phyloP scores from a whole-genome alignment of 2,113 vertebrate genomes.

The Sakesphorus luctuosus region DNA sequence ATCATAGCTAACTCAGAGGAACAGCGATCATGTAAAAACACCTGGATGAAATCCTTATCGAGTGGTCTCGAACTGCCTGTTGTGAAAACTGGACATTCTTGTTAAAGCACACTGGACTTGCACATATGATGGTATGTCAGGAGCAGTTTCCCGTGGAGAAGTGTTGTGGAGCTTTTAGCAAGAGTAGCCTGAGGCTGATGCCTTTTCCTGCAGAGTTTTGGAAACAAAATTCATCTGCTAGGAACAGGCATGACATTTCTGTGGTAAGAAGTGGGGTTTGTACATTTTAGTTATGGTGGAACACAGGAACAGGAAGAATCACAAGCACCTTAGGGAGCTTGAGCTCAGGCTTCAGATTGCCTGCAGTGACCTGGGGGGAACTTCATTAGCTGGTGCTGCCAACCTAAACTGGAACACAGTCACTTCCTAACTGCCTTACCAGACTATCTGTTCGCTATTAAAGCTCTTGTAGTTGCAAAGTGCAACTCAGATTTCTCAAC shows the following conservation, averaged over 20 bases:
- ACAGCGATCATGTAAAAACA: background rate
- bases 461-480: background rate
- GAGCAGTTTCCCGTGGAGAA: background rate
- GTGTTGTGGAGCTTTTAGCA: background rate
- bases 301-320: background rate
- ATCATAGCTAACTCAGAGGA: background rate
- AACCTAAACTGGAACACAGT: background rate
- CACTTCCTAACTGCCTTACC: background rate
- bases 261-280: background rate
- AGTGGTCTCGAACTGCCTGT: background rate
- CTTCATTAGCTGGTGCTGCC: background rate
- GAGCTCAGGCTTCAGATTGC: background rate
- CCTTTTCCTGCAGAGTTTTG: background rate
- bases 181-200: background rate
- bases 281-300: background rate
- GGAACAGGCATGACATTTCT: background rate
- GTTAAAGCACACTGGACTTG: background rate
- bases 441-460: background rate
- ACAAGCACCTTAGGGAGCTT: background rate
- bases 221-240: background rate
- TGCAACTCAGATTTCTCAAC: background rate
- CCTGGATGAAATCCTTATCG: background rate
- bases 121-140: fast-evolving
- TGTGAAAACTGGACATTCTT: background rate
- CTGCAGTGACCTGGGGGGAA: background rate